These are phyloP conservation scores for Corvus cornix DNA, from an alignment of 2,113 vertebrate genomes.

Conservation along the genomic window DNA sequence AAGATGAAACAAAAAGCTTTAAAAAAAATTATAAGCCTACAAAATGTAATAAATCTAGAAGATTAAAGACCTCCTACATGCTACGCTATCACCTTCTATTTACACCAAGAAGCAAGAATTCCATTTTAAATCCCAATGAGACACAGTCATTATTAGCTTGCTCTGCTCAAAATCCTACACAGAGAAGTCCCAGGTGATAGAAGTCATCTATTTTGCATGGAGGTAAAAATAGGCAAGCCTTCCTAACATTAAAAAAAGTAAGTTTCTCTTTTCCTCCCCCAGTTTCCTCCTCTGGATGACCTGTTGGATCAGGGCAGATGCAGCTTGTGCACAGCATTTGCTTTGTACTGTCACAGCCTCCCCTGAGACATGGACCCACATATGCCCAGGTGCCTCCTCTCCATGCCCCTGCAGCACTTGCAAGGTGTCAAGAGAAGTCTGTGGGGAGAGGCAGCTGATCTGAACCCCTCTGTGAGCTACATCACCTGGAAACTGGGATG, in stretches of 20 bases:
- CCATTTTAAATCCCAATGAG: neutral
- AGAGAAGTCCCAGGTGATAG: neutral
- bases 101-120: neutral
- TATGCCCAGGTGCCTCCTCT: neutral
- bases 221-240: neutral
- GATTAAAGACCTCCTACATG: neutral
- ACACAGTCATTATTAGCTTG: neutral
- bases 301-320: neutral
- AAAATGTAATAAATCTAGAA: neutral
- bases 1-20: neutral
- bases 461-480: neutral
- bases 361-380: neutral
- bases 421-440: neutral
- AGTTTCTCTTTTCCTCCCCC: neutral
- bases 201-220: neutral
- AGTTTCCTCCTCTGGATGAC: neutral
- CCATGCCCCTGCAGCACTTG: fast-evolving
- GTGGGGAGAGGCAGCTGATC: neutral
- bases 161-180: neutral
- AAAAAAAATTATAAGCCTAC: neutral
- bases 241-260: neutral
- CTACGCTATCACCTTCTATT: neutral
- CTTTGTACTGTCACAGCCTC: neutral
- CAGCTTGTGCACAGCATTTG: fast-evolving
- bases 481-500: neutral